Percentiles rank a stretch among this genome's conserved stretches.
Conservation (phyloP, 2,888 invertebrate genomes). For the Andrena minutula region DNA sequence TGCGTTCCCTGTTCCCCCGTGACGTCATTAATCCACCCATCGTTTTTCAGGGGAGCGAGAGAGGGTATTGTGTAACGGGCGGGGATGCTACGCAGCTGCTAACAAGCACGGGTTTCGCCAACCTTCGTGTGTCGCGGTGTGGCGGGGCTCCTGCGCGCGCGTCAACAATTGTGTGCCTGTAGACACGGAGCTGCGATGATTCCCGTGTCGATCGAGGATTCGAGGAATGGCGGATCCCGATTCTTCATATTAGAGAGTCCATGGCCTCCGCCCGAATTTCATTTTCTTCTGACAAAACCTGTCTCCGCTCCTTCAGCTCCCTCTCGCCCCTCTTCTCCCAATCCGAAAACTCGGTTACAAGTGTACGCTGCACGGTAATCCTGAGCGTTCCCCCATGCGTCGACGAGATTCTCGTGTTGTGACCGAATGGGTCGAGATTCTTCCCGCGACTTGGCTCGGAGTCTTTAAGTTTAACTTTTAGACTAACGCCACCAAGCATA, state of each 20-base stretch:
- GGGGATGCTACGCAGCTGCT: conserved; percentile 84
- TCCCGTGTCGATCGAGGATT: conserved; percentile 58
- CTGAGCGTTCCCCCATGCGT: not conserved
- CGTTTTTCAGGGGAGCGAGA: conserved; percentile 75
- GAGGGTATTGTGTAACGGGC: conserved; percentile 81
- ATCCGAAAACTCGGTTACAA: not conserved
- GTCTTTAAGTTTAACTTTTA: too few relatives aligned
- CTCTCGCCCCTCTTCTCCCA: not conserved
- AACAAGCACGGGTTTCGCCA: conserved; percentile 79
- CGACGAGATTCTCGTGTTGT: not conserved
- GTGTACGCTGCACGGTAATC: not conserved
- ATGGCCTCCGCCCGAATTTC: conserved; percentile 39
- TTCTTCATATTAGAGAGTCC: conserved; percentile 61
- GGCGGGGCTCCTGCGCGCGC: not conserved
- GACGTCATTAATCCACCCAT: conserved; percentile 84
- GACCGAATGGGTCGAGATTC: too few relatives aligned
- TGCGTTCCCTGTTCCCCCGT: conserved; percentile 78
- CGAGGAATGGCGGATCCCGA: conserved; percentile 69
- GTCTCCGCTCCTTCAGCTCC: not conserved
- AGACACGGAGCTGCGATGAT: conserved; percentile 34
- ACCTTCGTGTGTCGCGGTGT: conserved; percentile 46
- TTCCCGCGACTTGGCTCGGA: too few relatives aligned
- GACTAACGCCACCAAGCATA: too few relatives aligned
- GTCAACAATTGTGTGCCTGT: conserved; percentile 20
- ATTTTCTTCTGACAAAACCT: conserved; percentile 8